These are phyloP conservation scores for Arvicanthis niloticus DNA, from an alignment of 2,113 vertebrate species.

Conservation along the genomic window DNA sequence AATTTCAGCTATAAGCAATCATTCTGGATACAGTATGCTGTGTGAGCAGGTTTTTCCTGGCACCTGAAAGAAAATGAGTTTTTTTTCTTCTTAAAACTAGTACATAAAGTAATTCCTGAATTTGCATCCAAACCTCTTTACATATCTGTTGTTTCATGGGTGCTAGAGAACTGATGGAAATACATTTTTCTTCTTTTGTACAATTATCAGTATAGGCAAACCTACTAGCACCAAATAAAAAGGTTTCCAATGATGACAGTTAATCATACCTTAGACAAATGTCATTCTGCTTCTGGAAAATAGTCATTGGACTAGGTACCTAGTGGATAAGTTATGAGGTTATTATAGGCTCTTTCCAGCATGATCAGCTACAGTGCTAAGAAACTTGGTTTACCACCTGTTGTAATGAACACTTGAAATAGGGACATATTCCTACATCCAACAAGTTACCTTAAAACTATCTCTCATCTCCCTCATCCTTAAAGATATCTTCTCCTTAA, in stretches of 20 bases:
- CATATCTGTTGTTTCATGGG: not conserved
- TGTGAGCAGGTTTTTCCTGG: not conserved
- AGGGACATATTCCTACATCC: not conserved
- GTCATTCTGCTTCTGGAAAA: not conserved
- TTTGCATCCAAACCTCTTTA: not conserved
- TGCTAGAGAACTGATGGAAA: not conserved
- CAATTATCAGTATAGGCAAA: not conserved
- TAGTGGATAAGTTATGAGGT: not conserved
- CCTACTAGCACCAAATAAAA: constrained; percentile 7
- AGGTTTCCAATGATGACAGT: not conserved
- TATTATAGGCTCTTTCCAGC: not conserved
- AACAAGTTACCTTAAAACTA: not conserved
- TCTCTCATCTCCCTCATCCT: not conserved
- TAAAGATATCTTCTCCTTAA: not conserved
- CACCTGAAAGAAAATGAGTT: not conserved
- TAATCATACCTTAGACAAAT: not conserved
- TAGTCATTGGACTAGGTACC: not conserved
- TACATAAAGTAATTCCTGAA: not conserved
- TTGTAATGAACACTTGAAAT: not conserved
- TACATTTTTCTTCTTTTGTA: not conserved
- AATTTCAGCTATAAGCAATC: not conserved
- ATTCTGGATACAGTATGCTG: not conserved
- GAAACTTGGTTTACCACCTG: not conserved
- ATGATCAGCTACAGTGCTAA: not conserved
- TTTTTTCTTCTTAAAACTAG: not conserved